Evolutionary conservation across 2,888 invertebrate species (phyloP), one percentile per base, ranked within the genome.

Genomic region (Myopa testacea): DNA sequence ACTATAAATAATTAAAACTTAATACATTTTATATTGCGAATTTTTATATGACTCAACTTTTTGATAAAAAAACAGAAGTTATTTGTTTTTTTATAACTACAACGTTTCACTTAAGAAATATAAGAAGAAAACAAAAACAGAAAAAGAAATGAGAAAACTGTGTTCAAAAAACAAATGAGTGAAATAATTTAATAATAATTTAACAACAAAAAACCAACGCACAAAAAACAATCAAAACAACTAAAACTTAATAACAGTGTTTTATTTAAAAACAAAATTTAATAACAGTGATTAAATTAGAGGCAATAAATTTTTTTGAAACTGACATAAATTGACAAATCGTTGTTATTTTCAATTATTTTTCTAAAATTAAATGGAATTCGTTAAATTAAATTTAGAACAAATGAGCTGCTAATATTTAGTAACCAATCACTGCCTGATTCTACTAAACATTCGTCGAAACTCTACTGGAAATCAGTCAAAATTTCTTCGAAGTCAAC

Each of bases 41-140:
- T 70, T 80, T 80, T 80, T 80, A 69, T 79, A 80, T 75, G 72
- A 78, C 67, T 68, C 68, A 45, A 50, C 71, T 76, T 79, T 80
- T 80, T 80, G 79, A 79, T 79, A 79, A 78, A 74, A 26, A 1
- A 76, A 77, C 45, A 37, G 55, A 45, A 77, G 38, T 79, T 75
- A 78, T 78, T 78, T 60, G 76, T 76, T 72, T 76, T 74, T 78
- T 76, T 78, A 63, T 76, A 78, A 76, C 68, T 62, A 45, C 37
- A 72, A 75, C 34, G 62, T 76, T 78, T 76, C 63, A 55, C 63
- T 65, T 26, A 63, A 45, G 37, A 62, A 63, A 50, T 12, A 6
- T 14, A 71, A 45, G 4, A 45, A 45, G 45, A 45, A 45, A 45
- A 45, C 1, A 3, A 45, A 45, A 45, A 8, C 7, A 8, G 45